Evolutionary conservation across 1,140 invertebrate genomes (phyloP), one percentile per base, ranked within the genome.

Genomic region (Lethrus apterus): DNA sequence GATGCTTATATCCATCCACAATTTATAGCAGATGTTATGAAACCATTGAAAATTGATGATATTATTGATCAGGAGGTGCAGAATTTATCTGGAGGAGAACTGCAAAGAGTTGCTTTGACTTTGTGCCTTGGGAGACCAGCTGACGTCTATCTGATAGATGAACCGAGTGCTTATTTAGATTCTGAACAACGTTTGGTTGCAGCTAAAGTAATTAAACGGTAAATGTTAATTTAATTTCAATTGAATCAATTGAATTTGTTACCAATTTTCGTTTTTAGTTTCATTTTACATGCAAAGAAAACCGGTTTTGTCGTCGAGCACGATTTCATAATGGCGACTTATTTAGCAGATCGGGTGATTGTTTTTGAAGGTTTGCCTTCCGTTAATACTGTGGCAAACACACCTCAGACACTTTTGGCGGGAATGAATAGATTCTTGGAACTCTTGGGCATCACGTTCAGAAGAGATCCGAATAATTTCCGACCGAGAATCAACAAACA

Each of bases 281-380:
- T 97, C 66, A 97, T 99, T 69, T 74, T 99, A 26, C 96, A 99
- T 64, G 92, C 96, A 0, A 99, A 99, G 73, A 96, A 98, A 67
- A 99, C 96, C 18, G 97, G 94, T 19, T 99, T 99, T 70, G 86
- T 99, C 19, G 97, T 99, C 0, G 97, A 99, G 78, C 97, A 99
- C 81, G 97, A 99, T 79, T 99, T 99, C 63, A 99, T 99, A 43
- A 99, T 99, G 97, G 94, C 95, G 2, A 99, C 97, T 0, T 99
- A 99, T 71, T 75, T 99, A 29, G 94, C 97, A 10, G 97, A 99
- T 71, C 77, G 96, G 40, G 97, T 99, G 0, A 97, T 99, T 58
- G 95, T 99, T 14, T 98, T 99, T 69, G 95, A 98, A 65, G 97
- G 97, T 26, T 69, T 66, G 40, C 95, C 97, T 1, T 96, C 93